Evolutionary conservation across 2,797 vertebrate genomes (phyloP).

Genomic region (Lutjanus campechanus): DNA sequence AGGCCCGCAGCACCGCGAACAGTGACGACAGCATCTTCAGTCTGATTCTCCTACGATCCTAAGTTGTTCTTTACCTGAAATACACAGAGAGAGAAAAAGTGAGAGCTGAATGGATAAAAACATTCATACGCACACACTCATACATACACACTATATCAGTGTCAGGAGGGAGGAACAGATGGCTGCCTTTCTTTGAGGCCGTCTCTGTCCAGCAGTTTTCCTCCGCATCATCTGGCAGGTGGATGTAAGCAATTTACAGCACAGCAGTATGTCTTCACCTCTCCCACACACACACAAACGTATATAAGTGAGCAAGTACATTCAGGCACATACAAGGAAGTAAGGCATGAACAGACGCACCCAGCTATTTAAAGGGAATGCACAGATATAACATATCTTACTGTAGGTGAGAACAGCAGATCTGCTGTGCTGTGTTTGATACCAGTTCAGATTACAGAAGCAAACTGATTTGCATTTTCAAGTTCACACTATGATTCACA

Average conservation of each 20-base stretch:
- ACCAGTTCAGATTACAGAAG: background rate
- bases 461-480: background rate
- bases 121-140: conserved; percentile 9
- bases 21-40: conserved; percentile 71
- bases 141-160: background rate
- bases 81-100: conserved; percentile 54
- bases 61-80: conserved; percentile 61
- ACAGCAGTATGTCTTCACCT: conserved; percentile 34
- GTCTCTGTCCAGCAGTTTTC: conserved; percentile 42
- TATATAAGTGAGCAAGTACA: background rate
- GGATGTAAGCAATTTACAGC: conserved; percentile 61
- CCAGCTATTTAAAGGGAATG: background rate
- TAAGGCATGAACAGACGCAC: background rate
- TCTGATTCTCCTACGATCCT: conserved; percentile 8
- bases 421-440: conserved; percentile 1
- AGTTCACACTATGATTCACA: background rate
- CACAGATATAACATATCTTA: background rate
- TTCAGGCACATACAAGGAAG: background rate
- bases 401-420: background rate
- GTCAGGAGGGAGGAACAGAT: conserved; percentile 56
- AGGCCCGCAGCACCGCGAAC: conserved; percentile 59
- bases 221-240: conserved; percentile 49
- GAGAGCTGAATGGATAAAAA: conserved; percentile 25
- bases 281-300: background rate
- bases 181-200: conserved; percentile 31